Evolutionary conservation across 2,888 invertebrate genomes (phyloP).

Genomic region (Yponomeuta malinellus): DNA sequence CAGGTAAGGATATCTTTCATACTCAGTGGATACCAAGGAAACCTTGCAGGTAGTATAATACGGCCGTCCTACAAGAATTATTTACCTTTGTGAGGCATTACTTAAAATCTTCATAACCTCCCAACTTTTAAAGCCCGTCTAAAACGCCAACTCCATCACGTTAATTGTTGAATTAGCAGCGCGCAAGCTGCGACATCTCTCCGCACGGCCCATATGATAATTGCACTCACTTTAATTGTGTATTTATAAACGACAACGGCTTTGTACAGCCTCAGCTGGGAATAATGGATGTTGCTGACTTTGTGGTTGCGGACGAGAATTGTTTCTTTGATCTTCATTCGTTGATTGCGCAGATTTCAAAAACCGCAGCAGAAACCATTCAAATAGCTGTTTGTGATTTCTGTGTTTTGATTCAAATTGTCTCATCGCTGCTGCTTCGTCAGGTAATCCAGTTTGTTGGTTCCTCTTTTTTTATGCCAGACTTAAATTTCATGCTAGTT

Average conservation of each 20-base stretch:
- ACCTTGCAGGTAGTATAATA: too few relatives aligned
- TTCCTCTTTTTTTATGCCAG: too few relatives aligned
- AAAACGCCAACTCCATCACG: conserved; percentile 8
- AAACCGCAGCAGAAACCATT: not conserved
- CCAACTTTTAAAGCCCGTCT: not conserved
- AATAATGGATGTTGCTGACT: not conserved
- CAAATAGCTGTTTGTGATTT: too few relatives aligned
- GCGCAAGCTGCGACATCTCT: conserved; percentile 11
- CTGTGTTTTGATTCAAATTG: too few relatives aligned
- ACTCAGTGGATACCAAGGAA: too few relatives aligned
- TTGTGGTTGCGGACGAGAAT: not conserved
- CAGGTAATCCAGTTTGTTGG: too few relatives aligned
- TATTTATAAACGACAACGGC: conserved; percentile 9
- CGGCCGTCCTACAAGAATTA: too few relatives aligned
- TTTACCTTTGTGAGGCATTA: not conserved
- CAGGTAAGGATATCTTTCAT: too few relatives aligned
- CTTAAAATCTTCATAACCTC: not conserved
- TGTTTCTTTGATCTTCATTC: conserved; percentile 1
- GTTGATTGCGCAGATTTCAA: not conserved
- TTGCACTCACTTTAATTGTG: conserved; percentile 16
- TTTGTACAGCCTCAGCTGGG: not conserved
- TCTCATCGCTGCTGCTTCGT: too few relatives aligned
- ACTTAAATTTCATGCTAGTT: too few relatives aligned
- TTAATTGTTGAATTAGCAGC: conserved; percentile 13
- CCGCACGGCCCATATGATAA: conserved; percentile 12